Conservation (phyloP, 2,113 vertebrate genomes). For the Xiphorhynchus elegans region DNA sequence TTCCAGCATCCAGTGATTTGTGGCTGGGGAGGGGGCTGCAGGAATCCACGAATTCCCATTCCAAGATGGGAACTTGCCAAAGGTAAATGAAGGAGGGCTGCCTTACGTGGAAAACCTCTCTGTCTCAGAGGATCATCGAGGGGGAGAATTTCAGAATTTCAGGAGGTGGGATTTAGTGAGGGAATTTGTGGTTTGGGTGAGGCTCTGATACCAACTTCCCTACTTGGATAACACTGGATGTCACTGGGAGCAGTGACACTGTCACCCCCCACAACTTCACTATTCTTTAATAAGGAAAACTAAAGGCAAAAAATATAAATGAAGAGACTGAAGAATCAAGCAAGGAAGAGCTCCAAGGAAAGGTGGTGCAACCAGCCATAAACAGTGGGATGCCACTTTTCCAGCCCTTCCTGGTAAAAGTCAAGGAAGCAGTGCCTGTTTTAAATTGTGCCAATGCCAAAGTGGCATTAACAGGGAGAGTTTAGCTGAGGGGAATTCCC, state of each 20-base stretch:
- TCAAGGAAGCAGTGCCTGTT: fast-evolving
- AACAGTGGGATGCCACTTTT: fast-evolving
- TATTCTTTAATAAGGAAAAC: background rate
- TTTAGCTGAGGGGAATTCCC: background rate
- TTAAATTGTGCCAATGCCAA: background rate
- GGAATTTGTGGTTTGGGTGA: background rate
- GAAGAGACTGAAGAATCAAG: background rate
- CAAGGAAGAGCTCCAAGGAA: background rate
- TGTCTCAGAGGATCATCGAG: background rate
- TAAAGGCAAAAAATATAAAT: background rate
- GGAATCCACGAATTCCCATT: background rate
- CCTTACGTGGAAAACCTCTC: background rate
- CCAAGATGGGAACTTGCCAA: background rate
- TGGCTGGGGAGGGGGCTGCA: background rate
- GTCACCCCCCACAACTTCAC: fast-evolving
- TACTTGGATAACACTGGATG: fast-evolving
- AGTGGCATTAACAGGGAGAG: background rate
- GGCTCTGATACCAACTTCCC: background rate
- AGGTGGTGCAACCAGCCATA: fast-evolving
- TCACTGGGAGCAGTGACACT: background rate
- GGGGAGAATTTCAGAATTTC: background rate
- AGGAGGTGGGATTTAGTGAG: background rate
- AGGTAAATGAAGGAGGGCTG: background rate
- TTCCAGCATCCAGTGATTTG: background rate
- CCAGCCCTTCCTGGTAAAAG: background rate